Percentiles rank a stretch among this genome's conserved stretches.
phyloP scores from a whole-genome alignment of 2,797 vertebrate genomes.

The Neomorphus geoffroyi region DNA sequence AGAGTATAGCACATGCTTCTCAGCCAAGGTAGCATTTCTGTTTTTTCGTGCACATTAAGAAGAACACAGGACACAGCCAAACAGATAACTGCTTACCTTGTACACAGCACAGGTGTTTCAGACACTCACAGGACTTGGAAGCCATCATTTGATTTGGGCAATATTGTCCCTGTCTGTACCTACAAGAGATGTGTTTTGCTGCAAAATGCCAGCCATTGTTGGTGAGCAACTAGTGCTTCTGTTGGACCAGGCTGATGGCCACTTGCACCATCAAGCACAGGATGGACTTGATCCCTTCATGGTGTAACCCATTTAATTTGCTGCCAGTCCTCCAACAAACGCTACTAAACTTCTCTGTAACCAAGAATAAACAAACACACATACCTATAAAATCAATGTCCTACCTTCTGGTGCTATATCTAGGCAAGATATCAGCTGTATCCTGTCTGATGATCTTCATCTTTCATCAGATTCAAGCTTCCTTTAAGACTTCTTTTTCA shows the following conservation, averaged over 20 bases:
- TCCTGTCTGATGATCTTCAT: background rate
- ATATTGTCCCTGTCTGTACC: background rate
- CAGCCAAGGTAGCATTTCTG: background rate
- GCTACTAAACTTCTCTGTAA: background rate
- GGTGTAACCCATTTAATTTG: fast-evolving
- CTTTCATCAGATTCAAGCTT: background rate
- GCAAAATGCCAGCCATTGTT: background rate
- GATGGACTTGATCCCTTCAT: background rate
- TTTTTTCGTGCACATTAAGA: background rate
- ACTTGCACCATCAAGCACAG: background rate
- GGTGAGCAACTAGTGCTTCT: background rate
- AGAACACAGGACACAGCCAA: background rate
- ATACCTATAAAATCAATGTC: background rate
- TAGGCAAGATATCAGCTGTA: background rate
- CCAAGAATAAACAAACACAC: background rate
- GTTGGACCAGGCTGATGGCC: background rate
- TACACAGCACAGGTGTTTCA: background rate
- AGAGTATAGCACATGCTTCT: background rate
- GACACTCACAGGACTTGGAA: background rate
- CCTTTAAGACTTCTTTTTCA: background rate
- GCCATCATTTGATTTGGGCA: background rate
- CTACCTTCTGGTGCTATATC: background rate
- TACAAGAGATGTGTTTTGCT: background rate
- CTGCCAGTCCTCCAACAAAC: background rate
- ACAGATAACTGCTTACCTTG: background rate